These are phyloP conservation scores for Drosophila nebulosa DNA, from an alignment of 1,140 invertebrate species.

Conservation along the genomic window DNA sequence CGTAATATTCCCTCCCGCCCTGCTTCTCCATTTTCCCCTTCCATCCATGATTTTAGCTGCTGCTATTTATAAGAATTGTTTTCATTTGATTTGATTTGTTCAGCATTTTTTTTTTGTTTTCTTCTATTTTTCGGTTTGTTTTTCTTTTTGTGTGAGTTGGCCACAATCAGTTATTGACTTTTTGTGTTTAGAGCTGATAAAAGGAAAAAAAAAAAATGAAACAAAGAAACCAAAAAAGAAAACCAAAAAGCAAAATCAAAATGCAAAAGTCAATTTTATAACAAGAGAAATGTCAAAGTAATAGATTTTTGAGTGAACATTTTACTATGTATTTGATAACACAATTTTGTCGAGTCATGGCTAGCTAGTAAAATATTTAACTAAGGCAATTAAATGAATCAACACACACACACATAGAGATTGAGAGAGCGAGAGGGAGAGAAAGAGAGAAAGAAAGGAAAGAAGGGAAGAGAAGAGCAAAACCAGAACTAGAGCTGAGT, in stretches of 20 bases:
- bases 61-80: conserved; percentile 56
- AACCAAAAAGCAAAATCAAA: conserved; percentile 9
- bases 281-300: background rate
- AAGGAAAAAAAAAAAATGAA: conserved; percentile 15
- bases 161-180: conserved; percentile 72
- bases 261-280: background rate
- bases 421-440: no score
- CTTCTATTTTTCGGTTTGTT: conserved; percentile 2
- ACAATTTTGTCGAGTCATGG: background rate
- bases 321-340: background rate
- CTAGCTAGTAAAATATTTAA: background rate
- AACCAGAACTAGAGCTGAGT: no score
- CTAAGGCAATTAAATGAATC: conserved; percentile 34
- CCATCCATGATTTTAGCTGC: background rate
- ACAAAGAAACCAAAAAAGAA: conserved; percentile 19
- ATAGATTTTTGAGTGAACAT: background rate
- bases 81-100: conserved; percentile 23
- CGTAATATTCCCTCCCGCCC: background rate
- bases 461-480: no score
- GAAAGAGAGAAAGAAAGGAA: no score
- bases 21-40: no score
- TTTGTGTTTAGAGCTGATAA: conserved; percentile 65
- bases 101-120: conserved; percentile 9
- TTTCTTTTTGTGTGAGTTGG: conserved; percentile 6
- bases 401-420: background rate